Evolutionary conservation across 2,888 invertebrate species (phyloP), one percentile per base, ranked within the genome.

Genomic region (Baccha elongata): DNA sequence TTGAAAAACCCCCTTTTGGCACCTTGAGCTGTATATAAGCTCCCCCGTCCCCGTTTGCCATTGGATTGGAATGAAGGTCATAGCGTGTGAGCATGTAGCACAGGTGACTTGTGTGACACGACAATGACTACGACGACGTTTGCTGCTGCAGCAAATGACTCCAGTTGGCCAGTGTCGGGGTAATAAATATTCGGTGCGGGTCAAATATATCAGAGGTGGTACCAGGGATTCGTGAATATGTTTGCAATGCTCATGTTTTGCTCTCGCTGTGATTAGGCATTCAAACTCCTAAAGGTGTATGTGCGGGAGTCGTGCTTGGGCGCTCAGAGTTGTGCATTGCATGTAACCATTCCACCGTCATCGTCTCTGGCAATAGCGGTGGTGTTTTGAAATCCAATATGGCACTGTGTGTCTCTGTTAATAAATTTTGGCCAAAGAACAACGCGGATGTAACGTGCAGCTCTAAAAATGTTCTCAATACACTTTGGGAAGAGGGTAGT

Each of bases 21-120:
- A 13, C 48, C 29, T n/a, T n/a, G n/a, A n/a, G n/a, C n/a, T n/a
- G n/a, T n/a, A 32, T 7, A 3, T 1, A 4, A 32, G 29, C 29
- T 23, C 3, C 23, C 23, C 10, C 11, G 15, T 37, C 6, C 40
- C 6, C 40, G 21, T 23, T 60, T 60, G 17, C 11, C 19, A 11
- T n/a, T 60, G 71, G 46, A 19, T 26, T 26, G 55, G 72, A 83
- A 83, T 83, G 83, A 83, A 83, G 83, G 83, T 83, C 83, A 83
- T 83, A 83, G 83, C 83, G 83, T 83, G 83, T 73, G 78, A 72
- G 78, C 68, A 78, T 58, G 78, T 78, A 72, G 72, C 72, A 78
- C 83, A 83, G 83, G 83, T 83, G 83, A 83, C 83, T 83, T 83
- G 83, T 83, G 83, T 68, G 83, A 83, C 78, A 83, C 72, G 68